These are phyloP conservation scores for Drosophila elegans DNA, from an alignment of 1,140 invertebrate species.

Conservation along the genomic window DNA sequence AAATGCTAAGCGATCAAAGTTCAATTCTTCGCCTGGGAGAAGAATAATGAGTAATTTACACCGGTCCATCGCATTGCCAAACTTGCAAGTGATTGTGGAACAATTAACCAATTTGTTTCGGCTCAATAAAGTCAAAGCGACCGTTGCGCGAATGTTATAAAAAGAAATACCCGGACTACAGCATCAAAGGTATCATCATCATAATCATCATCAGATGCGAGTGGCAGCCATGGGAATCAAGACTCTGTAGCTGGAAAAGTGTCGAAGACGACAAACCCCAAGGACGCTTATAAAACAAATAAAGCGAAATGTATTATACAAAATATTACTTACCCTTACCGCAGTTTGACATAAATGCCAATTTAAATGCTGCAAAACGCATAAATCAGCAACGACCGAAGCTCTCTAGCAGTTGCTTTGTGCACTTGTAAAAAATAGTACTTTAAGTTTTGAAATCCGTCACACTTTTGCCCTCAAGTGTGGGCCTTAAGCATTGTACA, in stretches of 20 bases:
- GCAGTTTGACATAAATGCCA: conserved; percentile 80
- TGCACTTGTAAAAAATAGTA: background rate
- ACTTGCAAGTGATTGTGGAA: conserved; percentile 37
- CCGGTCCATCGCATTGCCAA: conserved; percentile 1
- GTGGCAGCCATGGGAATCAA: conserved; percentile 64
- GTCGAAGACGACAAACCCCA: conserved; percentile 63
- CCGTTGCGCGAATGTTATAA: conserved; percentile 20
- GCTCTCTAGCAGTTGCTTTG: background rate
- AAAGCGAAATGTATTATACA: conserved; percentile 77
- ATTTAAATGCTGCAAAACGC: conserved; percentile 82
- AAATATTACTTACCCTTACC: conserved; percentile 80
- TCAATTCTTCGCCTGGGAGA: conserved; percentile 8
- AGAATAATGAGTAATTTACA: conserved; percentile 15
- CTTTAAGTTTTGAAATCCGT: background rate
- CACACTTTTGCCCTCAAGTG: too few relatives aligned
- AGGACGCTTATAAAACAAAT: conserved; percentile 78
- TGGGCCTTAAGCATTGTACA: too few relatives aligned
- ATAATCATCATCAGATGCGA: conserved; percentile 36
- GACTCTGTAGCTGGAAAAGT: conserved; percentile 63
- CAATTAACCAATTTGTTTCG: conserved; percentile 68
- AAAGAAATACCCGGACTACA: conserved; percentile 6
- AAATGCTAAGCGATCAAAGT: conserved; percentile 37
- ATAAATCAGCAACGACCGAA: conserved; percentile 69
- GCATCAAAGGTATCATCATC: conserved; percentile 11
- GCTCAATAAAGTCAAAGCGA: conserved; percentile 45